Percentiles rank a stretch among this genome's conserved stretches.
These are phyloP conservation scores for Notarius lentiginosus DNA, from an alignment of 2,113 vertebrate genomes.

Conservation along the genomic window DNA sequence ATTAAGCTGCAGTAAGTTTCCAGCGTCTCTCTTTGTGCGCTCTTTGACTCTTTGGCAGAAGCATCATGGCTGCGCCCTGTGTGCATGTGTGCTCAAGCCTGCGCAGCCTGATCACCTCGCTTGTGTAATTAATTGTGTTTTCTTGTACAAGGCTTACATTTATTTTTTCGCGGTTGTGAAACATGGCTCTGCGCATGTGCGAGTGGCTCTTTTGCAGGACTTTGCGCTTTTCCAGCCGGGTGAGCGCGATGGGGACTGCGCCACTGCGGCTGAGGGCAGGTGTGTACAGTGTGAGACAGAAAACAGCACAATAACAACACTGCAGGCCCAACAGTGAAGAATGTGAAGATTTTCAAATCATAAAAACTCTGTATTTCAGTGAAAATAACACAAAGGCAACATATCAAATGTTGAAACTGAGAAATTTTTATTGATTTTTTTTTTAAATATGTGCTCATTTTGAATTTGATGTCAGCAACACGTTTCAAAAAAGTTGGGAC, in stretches of 20 bases:
- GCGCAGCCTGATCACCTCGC: constrained; percentile 35
- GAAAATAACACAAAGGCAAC: too few relatives aligned
- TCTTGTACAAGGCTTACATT: too few relatives aligned
- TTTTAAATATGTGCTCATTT: too few relatives aligned
- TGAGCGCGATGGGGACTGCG: constrained; percentile 50
- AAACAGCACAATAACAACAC: neutral
- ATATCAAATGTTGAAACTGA: too few relatives aligned
- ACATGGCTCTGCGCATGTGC: constrained; percentile 65
- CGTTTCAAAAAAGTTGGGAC: too few relatives aligned
- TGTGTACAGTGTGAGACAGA: constrained; percentile 52
- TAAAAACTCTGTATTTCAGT: too few relatives aligned
- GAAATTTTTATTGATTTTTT: too few relatives aligned
- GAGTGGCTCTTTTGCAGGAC: constrained; percentile 48
- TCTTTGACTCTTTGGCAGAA: constrained; percentile 51
- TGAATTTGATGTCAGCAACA: too few relatives aligned
- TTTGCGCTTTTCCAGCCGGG: constrained; percentile 18
- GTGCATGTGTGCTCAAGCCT: constrained; percentile 59
- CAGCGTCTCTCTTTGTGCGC: neutral
- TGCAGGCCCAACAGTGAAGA: too few relatives aligned
- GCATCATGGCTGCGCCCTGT: constrained; percentile 66
- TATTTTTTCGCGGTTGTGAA: neutral
- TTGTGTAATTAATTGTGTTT: neutral
- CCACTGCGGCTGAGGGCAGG: constrained; percentile 59
- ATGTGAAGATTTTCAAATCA: too few relatives aligned
- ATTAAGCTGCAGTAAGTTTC: neutral